Evolutionary conservation across 1,140 invertebrate species (phyloP), one percentile per base, ranked within the genome.

Genomic region (Drosophila insularis): DNA sequence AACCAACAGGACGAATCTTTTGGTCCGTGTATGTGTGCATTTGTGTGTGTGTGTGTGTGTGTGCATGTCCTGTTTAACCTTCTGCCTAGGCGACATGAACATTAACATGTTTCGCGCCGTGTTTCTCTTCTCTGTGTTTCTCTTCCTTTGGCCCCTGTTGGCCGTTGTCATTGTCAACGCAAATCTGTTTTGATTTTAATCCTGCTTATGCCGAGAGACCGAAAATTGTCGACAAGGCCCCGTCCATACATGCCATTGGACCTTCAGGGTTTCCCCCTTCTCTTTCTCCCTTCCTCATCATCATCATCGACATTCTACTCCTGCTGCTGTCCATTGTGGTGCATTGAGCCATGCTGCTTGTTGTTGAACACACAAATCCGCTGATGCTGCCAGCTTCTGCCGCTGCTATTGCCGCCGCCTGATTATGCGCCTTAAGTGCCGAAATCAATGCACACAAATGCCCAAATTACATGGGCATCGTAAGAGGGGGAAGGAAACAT

Each of bases 391-490:
- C 43, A 23, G 32, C 69, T 37, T 37, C 50, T 63, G 64, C 31
- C 60, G 67, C 14, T 64, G 43, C 43, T 59, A 14, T 27, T 21
- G 63, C 63, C 35, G 60, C 32, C n/a, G 21, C 53, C 68, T 78
- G 89, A 90, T 90, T 90, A 90, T 81, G 82, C 69, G 79, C 71
- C 89, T 90, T 90, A 90, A 90, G 89, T 80, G 80, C 89, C 84
- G 89, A 90, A 90, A 90, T 90, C 89, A 90, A 90, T 90, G 89
- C 89, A 90, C 89, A 90, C 89, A 89, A 90, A 89, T 90, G 89
- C 74, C 84, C 89, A 82, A 90, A 89, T 90, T 87, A 90, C 84
- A 89, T 65, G 85, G 63, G 55, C 63, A 63, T 43, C 71, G 54
- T 21, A n/a, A 39, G n/a, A 11, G n/a, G 8, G 14, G 5, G 11